A percentile compares a stretch with the other conserved stretches of the same genome.
Evolutionary conservation across 2,113 vertebrate genomes (phyloP).

Genomic region (Danionella cerebrum): DNA sequence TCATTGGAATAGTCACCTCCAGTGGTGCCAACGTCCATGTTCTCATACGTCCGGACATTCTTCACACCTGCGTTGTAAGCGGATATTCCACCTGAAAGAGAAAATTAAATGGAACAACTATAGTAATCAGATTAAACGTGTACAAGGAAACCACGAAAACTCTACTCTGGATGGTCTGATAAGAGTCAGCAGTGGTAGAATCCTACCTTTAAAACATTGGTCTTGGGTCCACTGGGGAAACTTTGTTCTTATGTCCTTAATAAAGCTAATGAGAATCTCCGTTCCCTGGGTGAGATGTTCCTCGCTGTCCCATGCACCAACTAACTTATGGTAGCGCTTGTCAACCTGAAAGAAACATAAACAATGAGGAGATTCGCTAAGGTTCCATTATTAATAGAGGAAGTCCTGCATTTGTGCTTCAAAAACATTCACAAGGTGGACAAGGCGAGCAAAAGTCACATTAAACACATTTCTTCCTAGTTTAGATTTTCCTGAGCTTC

Average conservation of each 20-base stretch:
- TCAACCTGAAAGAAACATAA: conserved; percentile 49
- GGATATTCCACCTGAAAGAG: conserved; percentile 50
- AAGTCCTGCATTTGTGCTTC: background rate
- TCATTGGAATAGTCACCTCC: conserved; percentile 58
- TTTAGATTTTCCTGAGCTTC: too few species aligned
- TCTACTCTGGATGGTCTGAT: too few species aligned
- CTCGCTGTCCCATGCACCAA: conserved; percentile 63
- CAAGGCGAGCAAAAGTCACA: too few species aligned
- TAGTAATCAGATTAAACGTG: background rate
- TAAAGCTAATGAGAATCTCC: conserved; percentile 50
- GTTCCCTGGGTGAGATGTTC: conserved; percentile 60
- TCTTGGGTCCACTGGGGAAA: conserved; percentile 57
- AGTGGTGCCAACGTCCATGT: conserved; percentile 40
- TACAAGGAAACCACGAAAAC: too few species aligned
- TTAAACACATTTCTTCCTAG: too few species aligned
- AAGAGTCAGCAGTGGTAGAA: conserved; percentile 45
- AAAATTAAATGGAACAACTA: background rate
- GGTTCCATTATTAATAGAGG: background rate
- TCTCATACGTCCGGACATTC: conserved; percentile 40
- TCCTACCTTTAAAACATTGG: conserved; percentile 67
- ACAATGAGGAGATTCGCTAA: background rate
- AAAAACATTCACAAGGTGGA: too few species aligned
- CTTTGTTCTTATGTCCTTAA: conserved; percentile 48
- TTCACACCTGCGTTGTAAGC: conserved; percentile 48
- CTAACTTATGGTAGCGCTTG: conserved; percentile 40